A percentile compares a stretch with the other conserved stretches of the same genome.
Conservation (phyloP, 2,888 invertebrate species). For the Limnephilus marmoratus region DNA sequence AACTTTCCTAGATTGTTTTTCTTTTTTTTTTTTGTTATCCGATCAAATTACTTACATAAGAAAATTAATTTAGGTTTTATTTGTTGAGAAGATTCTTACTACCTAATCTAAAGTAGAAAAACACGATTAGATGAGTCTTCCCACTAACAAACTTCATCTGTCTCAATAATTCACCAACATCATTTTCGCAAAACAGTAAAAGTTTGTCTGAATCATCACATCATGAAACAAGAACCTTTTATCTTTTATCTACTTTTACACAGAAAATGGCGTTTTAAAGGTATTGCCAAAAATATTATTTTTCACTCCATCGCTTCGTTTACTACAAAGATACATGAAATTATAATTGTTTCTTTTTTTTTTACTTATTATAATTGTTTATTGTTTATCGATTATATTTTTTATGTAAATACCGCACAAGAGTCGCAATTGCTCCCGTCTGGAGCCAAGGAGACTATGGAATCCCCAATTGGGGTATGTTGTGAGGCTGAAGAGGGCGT, state of each 20-base stretch:
- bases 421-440: too few relatives aligned
- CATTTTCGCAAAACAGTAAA: not conserved
- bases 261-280: not conserved
- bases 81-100: not conserved
- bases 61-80: not conserved
- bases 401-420: too few relatives aligned
- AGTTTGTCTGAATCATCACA: not conserved
- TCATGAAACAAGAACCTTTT: not conserved
- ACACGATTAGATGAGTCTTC: not conserved
- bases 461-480: too few relatives aligned
- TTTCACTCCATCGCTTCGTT: not conserved
- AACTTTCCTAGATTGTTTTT: not conserved
- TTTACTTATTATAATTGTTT: too few relatives aligned
- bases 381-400: too few relatives aligned
- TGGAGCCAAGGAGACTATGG: too few relatives aligned
- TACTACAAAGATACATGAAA: too few relatives aligned
- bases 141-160: not conserved
- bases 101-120: not conserved
- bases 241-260: not conserved
- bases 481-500: too few relatives aligned
- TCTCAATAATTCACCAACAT: not conserved
- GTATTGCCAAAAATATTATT: too few relatives aligned
- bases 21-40: not conserved
- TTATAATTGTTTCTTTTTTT: too few relatives aligned
- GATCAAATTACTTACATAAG: not conserved